Evolutionary conservation across 2,797 vertebrate genomes (phyloP).

Genomic region (Oophaga sylvatica): DNA sequence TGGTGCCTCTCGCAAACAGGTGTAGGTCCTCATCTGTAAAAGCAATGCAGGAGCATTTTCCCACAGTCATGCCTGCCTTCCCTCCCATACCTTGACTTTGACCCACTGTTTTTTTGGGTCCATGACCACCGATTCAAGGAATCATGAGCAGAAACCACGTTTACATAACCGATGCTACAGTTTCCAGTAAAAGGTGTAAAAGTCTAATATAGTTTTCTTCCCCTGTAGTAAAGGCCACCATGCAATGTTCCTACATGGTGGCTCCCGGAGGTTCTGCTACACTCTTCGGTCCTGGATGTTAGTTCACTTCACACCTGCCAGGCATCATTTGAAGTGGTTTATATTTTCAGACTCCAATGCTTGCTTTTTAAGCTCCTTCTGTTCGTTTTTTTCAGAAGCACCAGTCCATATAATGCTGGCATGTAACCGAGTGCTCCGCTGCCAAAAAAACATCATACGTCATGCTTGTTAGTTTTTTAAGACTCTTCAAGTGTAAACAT

Average conservation of each 20-base stretch:
- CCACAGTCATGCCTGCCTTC: neutral
- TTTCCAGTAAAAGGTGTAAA: neutral
- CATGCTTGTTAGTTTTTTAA: constrained; percentile 11
- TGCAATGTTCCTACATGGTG: neutral
- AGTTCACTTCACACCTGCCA: constrained; percentile 26
- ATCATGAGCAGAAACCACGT: neutral
- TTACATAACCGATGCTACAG: neutral
- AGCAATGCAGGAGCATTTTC: neutral
- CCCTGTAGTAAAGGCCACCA: neutral
- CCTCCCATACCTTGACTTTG: neutral
- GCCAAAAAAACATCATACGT: neutral
- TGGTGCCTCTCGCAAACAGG: neutral
- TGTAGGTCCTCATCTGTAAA: neutral
- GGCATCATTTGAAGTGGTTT: constrained; percentile 55
- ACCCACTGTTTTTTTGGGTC: neutral
- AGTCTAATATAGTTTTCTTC: neutral
- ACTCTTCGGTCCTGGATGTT: constrained; percentile 36
- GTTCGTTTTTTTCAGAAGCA: constrained; percentile 30
- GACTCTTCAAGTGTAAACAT: constrained; percentile 11
- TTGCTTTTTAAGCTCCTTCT: constrained; percentile 34
- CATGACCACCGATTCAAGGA: neutral
- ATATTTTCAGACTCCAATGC: constrained; percentile 40
- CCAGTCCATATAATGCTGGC: constrained; percentile 38
- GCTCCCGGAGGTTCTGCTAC: constrained; percentile 9
- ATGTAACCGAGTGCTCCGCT: constrained; percentile 10